Evolutionary conservation across 2,888 invertebrate species (phyloP).

Genomic region (Pseudococcus longispinus): DNA sequence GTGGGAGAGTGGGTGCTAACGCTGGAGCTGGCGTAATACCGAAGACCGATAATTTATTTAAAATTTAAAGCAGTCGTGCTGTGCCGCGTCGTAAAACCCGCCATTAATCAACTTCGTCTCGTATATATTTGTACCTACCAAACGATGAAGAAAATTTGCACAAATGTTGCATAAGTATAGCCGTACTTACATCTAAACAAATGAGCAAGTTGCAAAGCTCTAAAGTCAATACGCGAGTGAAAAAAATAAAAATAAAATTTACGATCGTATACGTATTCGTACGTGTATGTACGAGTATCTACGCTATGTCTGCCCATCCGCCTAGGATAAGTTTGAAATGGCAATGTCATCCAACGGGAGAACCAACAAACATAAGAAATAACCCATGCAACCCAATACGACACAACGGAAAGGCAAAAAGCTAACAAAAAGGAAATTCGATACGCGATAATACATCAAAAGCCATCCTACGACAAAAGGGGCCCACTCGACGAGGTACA

Average conservation of each 20-base stretch:
- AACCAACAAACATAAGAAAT: background rate
- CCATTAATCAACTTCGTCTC: background rate
- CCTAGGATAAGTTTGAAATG: background rate
- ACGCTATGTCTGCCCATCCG: no score
- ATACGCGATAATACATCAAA: background rate
- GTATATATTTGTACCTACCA: background rate
- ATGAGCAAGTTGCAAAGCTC: background rate
- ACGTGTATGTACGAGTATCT: no score
- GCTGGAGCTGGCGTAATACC: background rate
- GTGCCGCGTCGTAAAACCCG: background rate
- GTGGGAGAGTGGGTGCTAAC: no score
- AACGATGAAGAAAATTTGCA: no score
- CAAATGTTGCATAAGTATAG: no score
- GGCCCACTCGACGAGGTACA: no score
- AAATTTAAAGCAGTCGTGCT: background rate
- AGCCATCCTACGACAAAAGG: background rate
- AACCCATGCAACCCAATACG: background rate
- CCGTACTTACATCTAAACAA: background rate
- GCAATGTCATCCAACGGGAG: background rate
- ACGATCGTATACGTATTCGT: no score
- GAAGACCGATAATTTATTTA: slow-evolving; percentile 1
- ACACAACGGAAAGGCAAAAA: background rate
- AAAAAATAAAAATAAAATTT: no score
- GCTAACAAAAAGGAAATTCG: background rate
- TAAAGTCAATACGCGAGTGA: no score